Evolutionary conservation across 2,888 invertebrate species (phyloP), one percentile per base, ranked within the genome.

Genomic region (Machimus rusticus): DNA sequence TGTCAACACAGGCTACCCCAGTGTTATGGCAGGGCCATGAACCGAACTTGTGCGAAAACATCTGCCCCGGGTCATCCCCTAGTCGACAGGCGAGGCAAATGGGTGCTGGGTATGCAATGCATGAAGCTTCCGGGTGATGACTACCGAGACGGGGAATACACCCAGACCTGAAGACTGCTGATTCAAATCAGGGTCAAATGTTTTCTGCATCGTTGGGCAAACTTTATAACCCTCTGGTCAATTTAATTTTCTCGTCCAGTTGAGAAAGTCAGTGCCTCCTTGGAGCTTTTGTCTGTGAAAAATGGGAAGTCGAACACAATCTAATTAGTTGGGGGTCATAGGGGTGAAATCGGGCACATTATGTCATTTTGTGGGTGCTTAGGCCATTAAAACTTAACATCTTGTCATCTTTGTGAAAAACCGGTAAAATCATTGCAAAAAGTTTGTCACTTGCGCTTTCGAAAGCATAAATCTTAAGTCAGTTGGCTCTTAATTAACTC

Each of bases 141-240:
- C n/a, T 51, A 23, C 39, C 23, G 28, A 66, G 23, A 74, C 23
- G 39, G 74, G 46, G 57, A 46, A 39, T 34, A 23, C 19, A 43
- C n/a, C 34, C 31, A 39, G 37, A 90, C 89, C 88, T 89, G 91
- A 91, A 91, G 91, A 91, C 90, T 91, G 90, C 91, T 90, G 90
- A 90, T 84, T 84, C 84, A 84, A 91, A 91, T 92, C 91, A 91
- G 91, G 90, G 91, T 92, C 91, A 91, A 91, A 91, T 90, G 90
- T 90, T 91, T 91, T 91, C 90, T 90, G 91, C 91, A 90, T 92
- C 91, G 92, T 91, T 91, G 91, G 89, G 89, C 90, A 90, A 91
- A 91, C 90, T 91, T 92, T 91, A 92, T 91, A 91, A 91, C 91
- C 90, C 91, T 90, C 90, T 90, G 91, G 91, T 92, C 92, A 92